These are phyloP conservation scores for Indicator maculatus DNA, from an alignment of 2,113 vertebrate species.

Conservation along the genomic window DNA sequence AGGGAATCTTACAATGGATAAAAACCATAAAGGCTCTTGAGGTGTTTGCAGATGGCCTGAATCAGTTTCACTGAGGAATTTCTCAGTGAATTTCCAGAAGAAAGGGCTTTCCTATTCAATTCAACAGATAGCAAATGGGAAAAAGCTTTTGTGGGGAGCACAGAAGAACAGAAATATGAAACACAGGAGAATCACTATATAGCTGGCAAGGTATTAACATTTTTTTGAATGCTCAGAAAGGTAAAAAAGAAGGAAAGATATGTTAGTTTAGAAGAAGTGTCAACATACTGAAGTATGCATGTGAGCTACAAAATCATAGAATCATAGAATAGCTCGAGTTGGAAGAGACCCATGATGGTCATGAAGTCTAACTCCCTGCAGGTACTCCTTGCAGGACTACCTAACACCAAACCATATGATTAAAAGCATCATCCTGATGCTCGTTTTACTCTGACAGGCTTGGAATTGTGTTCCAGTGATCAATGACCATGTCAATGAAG, in stretches of 20 bases:
- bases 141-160: background rate
- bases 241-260: background rate
- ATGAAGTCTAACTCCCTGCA: background rate
- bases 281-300: background rate
- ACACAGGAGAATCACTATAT: background rate
- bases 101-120: background rate
- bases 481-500: background rate
- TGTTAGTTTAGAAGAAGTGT: background rate
- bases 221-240: background rate
- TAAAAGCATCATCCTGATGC: accelerated
- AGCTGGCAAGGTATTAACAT: background rate
- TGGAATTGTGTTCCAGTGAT: background rate
- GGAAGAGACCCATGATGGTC: background rate
- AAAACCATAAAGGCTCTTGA: background rate
- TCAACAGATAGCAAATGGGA: background rate
- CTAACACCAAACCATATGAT: background rate
- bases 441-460: background rate
- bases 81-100: background rate
- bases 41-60: background rate
- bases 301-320: background rate
- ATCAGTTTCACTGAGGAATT: background rate
- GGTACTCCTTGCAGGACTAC: background rate
- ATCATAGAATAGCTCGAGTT: background rate
- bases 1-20: background rate
- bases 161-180: background rate